Base-by-base conservation (phyloP, 1,140 invertebrate species). In the Drosophila melanica region DNA sequence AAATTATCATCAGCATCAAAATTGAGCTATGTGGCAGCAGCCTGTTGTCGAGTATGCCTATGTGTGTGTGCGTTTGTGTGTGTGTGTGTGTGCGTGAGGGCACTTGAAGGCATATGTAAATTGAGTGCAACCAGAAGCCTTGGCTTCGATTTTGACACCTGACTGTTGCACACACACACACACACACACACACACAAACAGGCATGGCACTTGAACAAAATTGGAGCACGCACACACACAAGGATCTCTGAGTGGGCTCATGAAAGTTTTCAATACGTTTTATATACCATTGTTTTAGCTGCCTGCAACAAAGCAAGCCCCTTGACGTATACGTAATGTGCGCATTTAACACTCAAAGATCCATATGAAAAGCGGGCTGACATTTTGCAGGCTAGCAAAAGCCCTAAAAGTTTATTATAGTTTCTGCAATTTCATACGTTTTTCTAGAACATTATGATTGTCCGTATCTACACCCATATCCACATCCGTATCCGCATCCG, bases 121-220 rank as follows among this genome's bases (percentile, higher is more conserved):
- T 70, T 70, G 58, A 70, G 67, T 54, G 69, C 69, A 72, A 10
- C 27, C 30, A 53, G 41, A 59, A 66, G 47, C 70, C 70, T 73
- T 73, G 70, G 55, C 70, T 68, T 68, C 70, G 64, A 73, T 73
- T 73, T 67, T 73, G 64, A 60, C 64, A 57, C 70, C 70, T 68
- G 47, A 59, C 54, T 72, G 53, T 37, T 59, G 64, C 50, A 67
- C 48, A 54, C 64, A 54, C 53, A 48, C 30, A 37, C 63, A 58
- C n/a, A 27, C 51, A 37, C 20, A 18, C 51, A 37, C 12, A 9
- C n/a, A 20, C 20, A 41, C 30, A 41, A 20, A 30, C 39, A 12
- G 10, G 30, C 33, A 23, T 33, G 44, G 39, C 10, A 47, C 50
- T 18, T 14, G 39, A 35, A n/a, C 41, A 47, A 35, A 39, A 54